A percentile compares a stretch with the other conserved stretches of the same genome.
Conservation (phyloP, 2,888 invertebrate genomes). For the Entomobrya multifasciata region DNA sequence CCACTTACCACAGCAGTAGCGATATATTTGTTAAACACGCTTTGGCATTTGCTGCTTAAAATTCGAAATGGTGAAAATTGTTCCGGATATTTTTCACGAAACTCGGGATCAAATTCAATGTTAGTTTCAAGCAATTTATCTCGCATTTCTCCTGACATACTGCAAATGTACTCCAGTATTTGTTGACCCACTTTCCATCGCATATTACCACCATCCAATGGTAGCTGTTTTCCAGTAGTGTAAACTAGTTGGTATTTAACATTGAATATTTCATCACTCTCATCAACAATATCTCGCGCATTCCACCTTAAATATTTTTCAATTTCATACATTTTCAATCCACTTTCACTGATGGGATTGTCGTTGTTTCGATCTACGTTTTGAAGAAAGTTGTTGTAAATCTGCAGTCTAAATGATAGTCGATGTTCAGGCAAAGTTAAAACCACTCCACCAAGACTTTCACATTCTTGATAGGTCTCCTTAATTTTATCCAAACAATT, state of each 20-base stretch:
- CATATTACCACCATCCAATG: conserved; percentile 52
- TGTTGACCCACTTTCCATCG: conserved; percentile 69
- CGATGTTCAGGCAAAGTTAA: conserved; percentile 71
- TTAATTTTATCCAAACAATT: neutral
- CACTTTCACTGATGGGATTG: neutral
- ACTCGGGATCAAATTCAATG: neutral
- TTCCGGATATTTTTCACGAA: conserved; percentile 6
- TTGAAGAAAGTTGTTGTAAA: conserved; percentile 47
- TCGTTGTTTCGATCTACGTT: neutral
- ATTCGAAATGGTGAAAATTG: conserved; percentile 6
- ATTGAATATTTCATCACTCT: conserved; percentile 75
- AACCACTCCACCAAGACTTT: conserved; percentile 44
- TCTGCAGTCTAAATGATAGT: conserved; percentile 61
- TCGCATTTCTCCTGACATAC: neutral
- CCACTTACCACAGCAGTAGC: neutral
- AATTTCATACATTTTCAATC: neutral
- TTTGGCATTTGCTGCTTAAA: neutral
- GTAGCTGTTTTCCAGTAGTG: conserved; percentile 65
- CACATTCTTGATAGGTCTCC: conserved; percentile 54
- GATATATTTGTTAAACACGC: neutral
- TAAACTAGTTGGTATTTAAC: conserved; percentile 77
- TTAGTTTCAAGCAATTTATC: no score
- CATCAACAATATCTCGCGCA: conserved; percentile 73
- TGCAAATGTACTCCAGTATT: conserved; percentile 31
- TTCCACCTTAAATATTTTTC: conserved; percentile 59